Percentiles rank a stretch among this genome's conserved stretches.
phyloP scores from a whole-genome alignment of 2,113 vertebrate species.

The Rattus rattus region DNA sequence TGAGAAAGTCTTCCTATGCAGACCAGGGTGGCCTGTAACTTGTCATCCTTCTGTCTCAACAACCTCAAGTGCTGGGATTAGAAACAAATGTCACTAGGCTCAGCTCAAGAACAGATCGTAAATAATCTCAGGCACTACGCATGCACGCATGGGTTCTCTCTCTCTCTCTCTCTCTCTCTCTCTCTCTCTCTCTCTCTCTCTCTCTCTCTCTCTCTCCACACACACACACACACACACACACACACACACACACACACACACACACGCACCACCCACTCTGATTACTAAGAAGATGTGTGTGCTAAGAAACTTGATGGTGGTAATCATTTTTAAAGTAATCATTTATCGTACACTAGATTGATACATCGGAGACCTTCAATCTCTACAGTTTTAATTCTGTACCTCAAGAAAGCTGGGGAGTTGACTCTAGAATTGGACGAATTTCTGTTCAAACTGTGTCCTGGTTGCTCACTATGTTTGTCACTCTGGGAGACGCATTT shows the following conservation, averaged over 20 bases:
- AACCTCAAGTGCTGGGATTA: background rate
- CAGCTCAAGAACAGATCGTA: background rate
- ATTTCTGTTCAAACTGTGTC: constrained; percentile 7
- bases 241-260: background rate
- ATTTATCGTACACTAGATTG: background rate
- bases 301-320: background rate
- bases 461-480: background rate
- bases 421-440: background rate
- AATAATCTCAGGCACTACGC: background rate
- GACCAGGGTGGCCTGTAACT: background rate
- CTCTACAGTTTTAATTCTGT: background rate
- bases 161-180: too few relatives aligned
- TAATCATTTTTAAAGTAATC: background rate
- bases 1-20: background rate
- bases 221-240: background rate
- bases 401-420: background rate
- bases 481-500: constrained; percentile 6
- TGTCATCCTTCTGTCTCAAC: background rate
- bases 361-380: background rate
- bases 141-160: too few relatives aligned
- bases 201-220: too few relatives aligned
- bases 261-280: background rate
- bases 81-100: background rate
- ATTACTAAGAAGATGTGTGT: background rate
- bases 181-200: too few relatives aligned